Evolutionary conservation across 2,113 vertebrate genomes (phyloP).

Genomic region (Varanus komodoensis): DNA sequence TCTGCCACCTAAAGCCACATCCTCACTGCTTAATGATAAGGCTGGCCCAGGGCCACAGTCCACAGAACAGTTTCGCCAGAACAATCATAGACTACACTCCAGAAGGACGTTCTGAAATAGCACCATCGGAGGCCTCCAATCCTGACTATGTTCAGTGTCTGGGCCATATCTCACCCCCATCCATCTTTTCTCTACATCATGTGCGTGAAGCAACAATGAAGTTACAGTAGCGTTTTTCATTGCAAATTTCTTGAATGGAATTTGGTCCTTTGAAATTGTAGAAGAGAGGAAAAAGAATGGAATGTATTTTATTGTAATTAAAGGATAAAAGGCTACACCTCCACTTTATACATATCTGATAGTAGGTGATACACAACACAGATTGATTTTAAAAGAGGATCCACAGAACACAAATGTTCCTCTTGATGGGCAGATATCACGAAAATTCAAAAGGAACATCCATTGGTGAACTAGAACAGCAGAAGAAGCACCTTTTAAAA

Average conservation of each 20-base stretch:
- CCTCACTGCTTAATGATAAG: too few relatives aligned
- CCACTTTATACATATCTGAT: not conserved
- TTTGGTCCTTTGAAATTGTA: not conserved
- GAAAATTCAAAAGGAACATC: not conserved
- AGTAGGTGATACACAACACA: not conserved
- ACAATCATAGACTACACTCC: not conserved
- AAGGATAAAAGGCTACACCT: not conserved
- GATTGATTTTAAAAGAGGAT: constrained; percentile 4
- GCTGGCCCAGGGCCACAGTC: too few relatives aligned
- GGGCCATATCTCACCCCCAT: not conserved
- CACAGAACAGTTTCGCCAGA: not conserved
- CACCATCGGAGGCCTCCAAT: not conserved
- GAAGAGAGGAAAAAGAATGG: not conserved
- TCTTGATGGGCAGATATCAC: not conserved
- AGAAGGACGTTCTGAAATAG: not conserved
- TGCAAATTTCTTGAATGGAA: not conserved
- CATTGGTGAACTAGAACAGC: not conserved
- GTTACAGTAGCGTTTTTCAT: not conserved
- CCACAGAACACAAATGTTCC: not conserved
- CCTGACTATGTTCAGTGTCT: not conserved
- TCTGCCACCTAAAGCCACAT: too few relatives aligned
- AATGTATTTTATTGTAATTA: not conserved
- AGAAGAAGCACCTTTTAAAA: not conserved
- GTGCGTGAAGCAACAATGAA: not conserved
- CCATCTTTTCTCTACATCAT: too few relatives aligned